phyloP scores from a whole-genome alignment of 2,113 vertebrate genomes.

The Litocranius walleri region DNA sequence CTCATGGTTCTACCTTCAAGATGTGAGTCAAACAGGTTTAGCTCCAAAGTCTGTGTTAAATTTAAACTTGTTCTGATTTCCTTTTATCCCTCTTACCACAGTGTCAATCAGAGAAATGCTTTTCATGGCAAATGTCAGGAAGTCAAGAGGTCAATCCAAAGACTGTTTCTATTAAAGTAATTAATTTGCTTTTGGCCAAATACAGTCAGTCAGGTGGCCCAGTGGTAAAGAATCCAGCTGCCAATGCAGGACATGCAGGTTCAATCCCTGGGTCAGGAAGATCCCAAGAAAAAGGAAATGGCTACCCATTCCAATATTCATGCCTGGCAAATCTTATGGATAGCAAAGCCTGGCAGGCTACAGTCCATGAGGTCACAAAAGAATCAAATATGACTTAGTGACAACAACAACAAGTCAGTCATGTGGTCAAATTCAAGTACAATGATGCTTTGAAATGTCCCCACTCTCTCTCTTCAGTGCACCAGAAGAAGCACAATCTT shows the following conservation, averaged over 20 bases:
- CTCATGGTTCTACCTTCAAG: neutral
- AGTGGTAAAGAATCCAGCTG: neutral
- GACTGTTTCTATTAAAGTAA: neutral
- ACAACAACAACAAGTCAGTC: neutral
- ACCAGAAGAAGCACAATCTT: neutral
- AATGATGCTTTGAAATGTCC: rapidly evolving
- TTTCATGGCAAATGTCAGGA: neutral
- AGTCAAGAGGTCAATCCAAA: neutral
- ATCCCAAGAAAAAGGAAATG: neutral
- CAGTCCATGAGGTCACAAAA: neutral
- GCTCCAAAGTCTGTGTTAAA: neutral
- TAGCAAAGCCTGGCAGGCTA: neutral
- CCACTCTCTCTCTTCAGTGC: no score
- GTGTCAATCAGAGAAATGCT: neutral
- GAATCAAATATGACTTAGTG: neutral
- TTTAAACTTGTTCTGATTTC: neutral
- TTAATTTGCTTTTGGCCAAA: neutral
- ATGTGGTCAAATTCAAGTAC: neutral
- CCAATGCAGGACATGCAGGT: neutral
- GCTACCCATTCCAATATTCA: neutral
- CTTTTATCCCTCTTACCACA: neutral
- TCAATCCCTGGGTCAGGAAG: neutral
- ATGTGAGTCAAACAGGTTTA: neutral
- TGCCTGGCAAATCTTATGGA: neutral
- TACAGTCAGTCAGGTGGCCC: neutral